Percentiles rank a stretch among this genome's conserved stretches.
These are phyloP conservation scores for Sinhomidia bicolor DNA, from an alignment of 2,888 invertebrate genomes.

Conservation along the genomic window DNA sequence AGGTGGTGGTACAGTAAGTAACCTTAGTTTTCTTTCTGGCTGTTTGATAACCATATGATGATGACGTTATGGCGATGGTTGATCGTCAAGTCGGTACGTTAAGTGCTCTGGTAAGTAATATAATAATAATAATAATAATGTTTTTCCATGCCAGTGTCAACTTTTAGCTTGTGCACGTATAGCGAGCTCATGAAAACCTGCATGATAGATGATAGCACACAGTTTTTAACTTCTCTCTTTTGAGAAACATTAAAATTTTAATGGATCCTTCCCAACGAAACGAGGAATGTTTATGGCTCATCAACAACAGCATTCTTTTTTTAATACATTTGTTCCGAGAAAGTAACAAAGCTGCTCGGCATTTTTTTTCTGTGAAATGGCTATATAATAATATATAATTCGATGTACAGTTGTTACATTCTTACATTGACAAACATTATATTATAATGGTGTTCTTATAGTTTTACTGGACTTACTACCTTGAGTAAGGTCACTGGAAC, in stretches of 20 bases:
- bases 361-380: too few species aligned
- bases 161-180: constrained; percentile 33
- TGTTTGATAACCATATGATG: constrained; percentile 2
- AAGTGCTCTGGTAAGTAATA: background rate
- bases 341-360: constrained; percentile 31
- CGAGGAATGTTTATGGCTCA: constrained; percentile 41
- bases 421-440: too few species aligned
- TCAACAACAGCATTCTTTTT: background rate
- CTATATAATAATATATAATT: too few species aligned
- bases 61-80: background rate
- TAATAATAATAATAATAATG: too few species aligned
- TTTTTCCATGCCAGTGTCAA: constrained; percentile 14
- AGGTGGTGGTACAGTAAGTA: constrained; percentile 49
- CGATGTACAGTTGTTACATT: too few species aligned
- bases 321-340: background rate
- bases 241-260: constrained; percentile 64
- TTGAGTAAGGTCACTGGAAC: constrained; percentile 60
- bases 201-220: constrained; percentile 39
- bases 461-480: too few species aligned
- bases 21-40: background rate
- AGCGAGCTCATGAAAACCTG: constrained; percentile 20
- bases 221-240: background rate
- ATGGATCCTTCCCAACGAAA: constrained; percentile 36
- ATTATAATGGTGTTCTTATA: too few species aligned
- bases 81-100: background rate